These are phyloP conservation scores for Chelonia mydas DNA, from an alignment of 2,797 vertebrate species.

Conservation along the genomic window DNA sequence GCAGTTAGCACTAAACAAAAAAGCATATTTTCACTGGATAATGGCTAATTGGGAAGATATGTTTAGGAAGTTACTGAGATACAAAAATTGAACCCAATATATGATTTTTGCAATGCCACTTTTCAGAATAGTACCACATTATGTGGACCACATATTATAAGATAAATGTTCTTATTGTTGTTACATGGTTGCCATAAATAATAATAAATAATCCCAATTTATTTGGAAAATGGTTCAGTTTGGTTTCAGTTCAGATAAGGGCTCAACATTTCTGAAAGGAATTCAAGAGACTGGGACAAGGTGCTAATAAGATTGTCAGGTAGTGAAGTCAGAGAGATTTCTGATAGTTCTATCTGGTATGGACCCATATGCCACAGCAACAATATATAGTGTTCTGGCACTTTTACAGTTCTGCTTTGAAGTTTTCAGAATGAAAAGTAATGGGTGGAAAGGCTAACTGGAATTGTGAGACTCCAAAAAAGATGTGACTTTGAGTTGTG, in stretches of 20 bases:
- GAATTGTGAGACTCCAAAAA: neutral
- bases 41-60: neutral
- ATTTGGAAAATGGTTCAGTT: neutral
- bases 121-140: neutral
- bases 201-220: neutral
- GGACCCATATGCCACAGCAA: neutral
- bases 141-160: neutral
- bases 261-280: neutral
- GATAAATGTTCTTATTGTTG: neutral
- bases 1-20: neutral
- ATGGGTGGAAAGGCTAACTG: neutral
- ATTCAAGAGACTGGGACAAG: neutral
- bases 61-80: neutral
- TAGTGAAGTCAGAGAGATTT: neutral
- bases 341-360: neutral
- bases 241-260: neutral
- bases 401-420: neutral
- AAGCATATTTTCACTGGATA: neutral
- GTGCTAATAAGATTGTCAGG: neutral
- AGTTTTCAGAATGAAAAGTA: neutral
- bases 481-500: neutral
- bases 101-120: neutral
- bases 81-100: neutral
- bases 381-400: accelerated
- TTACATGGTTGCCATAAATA: neutral